phyloP scores from a whole-genome alignment of 2,797 vertebrate genomes.

The Crocodylus rhombifer region DNA sequence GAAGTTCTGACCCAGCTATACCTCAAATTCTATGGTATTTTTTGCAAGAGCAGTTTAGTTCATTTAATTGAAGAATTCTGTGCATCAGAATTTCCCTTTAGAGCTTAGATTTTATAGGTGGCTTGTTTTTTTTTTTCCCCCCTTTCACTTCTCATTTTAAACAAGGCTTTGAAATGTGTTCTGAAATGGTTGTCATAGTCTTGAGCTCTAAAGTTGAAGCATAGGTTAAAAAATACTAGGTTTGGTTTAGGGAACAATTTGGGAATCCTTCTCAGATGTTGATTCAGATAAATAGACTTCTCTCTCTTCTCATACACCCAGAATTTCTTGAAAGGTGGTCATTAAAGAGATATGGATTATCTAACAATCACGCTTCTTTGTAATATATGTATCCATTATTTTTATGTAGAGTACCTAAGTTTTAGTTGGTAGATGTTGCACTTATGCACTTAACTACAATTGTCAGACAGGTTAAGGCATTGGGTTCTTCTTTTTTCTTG shows the following conservation, averaged over 20 bases:
- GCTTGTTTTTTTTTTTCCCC: background rate
- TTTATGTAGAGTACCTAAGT: background rate
- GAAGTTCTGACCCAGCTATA: rapidly evolving
- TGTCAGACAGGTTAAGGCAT: too few species aligned
- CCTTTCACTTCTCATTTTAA: background rate
- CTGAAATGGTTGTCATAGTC: background rate
- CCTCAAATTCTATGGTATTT: background rate
- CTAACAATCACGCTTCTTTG: background rate
- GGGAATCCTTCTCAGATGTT: background rate
- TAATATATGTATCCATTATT: background rate
- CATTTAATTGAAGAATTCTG: background rate
- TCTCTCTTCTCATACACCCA: background rate
- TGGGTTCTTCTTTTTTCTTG: background rate
- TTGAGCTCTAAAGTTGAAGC: background rate
- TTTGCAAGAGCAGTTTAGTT: background rate
- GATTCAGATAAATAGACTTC: background rate
- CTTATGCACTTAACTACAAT: too few species aligned
- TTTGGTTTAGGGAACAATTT: background rate
- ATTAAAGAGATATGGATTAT: background rate
- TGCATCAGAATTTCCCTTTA: background rate
- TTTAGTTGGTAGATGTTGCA: background rate
- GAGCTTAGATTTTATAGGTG: background rate
- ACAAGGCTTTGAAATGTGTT: background rate
- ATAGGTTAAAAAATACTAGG: background rate
- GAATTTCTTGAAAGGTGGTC: too few species aligned